Conservation (phyloP, 2,888 invertebrate genomes). For the Creontiades dilutus region DNA sequence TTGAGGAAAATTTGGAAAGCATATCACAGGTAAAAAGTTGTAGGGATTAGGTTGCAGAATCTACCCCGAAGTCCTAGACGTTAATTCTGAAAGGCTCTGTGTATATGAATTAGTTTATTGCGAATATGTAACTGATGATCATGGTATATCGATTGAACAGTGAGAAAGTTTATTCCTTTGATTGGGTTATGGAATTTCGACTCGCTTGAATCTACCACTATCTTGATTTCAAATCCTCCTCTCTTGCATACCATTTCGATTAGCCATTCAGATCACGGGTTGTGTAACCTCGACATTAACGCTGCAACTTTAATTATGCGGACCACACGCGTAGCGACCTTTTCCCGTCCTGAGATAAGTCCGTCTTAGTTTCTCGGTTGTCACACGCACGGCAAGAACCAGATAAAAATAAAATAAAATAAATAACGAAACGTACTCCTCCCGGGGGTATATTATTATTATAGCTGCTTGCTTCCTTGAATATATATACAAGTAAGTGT, state of each 20-base stretch:
- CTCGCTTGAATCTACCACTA: neutral
- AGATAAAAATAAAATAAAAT: neutral
- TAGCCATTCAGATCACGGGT: neutral
- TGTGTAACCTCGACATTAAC: conserved; percentile 26
- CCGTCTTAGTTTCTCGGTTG: conserved; percentile 46
- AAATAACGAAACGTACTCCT: too few relatives aligned
- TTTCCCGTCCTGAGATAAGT: conserved; percentile 6
- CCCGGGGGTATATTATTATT: conserved; percentile 48
- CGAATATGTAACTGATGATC: too few relatives aligned
- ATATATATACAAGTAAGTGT: conserved; percentile 40
- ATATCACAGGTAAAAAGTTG: too few relatives aligned
- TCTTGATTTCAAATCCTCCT: neutral
- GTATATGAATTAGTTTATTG: too few relatives aligned
- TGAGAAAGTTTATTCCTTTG: too few relatives aligned
- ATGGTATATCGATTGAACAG: too few relatives aligned
- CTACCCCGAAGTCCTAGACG: too few relatives aligned
- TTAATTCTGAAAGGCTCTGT: too few relatives aligned
- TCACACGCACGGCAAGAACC: neutral
- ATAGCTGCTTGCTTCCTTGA: conserved; percentile 50
- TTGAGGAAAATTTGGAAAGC: too few relatives aligned
- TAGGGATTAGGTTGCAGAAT: too few relatives aligned
- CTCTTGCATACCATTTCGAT: conserved; percentile 4
- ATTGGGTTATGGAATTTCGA: neutral
- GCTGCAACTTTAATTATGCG: conserved; percentile 44
- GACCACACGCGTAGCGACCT: conserved; percentile 58